Conservation (phyloP, 2,797 vertebrate species). For the Enteromius treurensis region DNA sequence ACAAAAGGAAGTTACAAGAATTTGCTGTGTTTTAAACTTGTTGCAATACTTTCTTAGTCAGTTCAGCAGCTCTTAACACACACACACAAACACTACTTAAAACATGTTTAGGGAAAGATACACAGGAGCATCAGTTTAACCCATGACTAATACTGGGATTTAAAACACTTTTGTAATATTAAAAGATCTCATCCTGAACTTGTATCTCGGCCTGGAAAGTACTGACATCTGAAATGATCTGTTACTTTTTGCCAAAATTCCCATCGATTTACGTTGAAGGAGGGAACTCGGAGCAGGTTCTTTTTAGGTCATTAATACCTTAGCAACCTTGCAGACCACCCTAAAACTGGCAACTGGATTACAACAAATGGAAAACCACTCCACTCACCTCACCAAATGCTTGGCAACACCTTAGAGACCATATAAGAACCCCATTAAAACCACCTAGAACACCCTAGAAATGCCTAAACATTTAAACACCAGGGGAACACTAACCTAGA, state of each 20-base stretch:
- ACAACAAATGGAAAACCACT: not conserved
- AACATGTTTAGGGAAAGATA: not conserved
- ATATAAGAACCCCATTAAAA: not conserved
- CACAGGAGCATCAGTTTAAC: not conserved
- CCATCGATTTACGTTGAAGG: not conserved
- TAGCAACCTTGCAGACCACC: not conserved
- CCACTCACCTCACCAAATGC: not conserved
- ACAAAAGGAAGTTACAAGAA: not conserved
- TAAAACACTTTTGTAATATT: slow-evolving; percentile 7
- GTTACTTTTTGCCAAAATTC: not conserved
- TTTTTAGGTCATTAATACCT: not conserved
- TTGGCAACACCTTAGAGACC: not conserved
- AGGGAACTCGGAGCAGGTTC: not conserved
- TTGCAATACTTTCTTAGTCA: not conserved
- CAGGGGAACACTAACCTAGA: not conserved
- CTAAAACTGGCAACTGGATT: not conserved
- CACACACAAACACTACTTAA: not conserved
- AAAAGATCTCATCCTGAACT: not conserved
- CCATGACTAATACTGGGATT: not conserved
- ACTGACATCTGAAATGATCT: not conserved
- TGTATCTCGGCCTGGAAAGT: not conserved
- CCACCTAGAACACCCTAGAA: not conserved
- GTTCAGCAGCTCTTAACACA: not conserved
- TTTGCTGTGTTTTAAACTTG: not conserved
- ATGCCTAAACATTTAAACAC: not conserved